Percentiles rank a stretch among this genome's conserved stretches.
phyloP scores from a whole-genome alignment of 2,888 invertebrate genomes.

The Papilio demoleus region DNA sequence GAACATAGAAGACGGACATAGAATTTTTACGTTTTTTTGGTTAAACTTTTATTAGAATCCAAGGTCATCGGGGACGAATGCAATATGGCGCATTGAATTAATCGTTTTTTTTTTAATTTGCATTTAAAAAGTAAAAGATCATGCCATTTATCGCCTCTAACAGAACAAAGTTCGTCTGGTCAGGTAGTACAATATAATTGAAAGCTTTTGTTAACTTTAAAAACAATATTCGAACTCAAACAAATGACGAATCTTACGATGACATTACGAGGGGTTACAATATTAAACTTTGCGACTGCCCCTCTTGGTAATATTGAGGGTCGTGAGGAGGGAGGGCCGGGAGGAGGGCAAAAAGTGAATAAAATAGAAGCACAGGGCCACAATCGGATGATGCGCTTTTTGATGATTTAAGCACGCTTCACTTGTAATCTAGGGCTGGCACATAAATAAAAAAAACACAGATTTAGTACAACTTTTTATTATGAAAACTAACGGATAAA shows the following conservation, averaged over 20 bases:
- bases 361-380: constrained; percentile 52
- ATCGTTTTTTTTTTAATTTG: too few species aligned
- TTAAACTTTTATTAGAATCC: too few species aligned
- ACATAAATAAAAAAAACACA: not conserved
- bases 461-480: not conserved
- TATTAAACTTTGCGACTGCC: constrained; percentile 40
- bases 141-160: too few species aligned
- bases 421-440: constrained; percentile 52
- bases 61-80: too few species aligned
- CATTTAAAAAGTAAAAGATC: too few species aligned
- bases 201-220: constrained; percentile 3
- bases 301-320: constrained; percentile 31
- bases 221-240: constrained; percentile 36
- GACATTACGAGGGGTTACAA: constrained; percentile 44
- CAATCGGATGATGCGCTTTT: constrained; percentile 77
- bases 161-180: too few species aligned
- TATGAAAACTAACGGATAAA: not conserved
- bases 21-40: too few species aligned
- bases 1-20: too few species aligned
- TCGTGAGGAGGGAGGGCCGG: constrained; percentile 39
- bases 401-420: constrained; percentile 55
- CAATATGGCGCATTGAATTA: too few species aligned
- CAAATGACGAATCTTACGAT: constrained; percentile 39
- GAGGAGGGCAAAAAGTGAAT: constrained; percentile 51
- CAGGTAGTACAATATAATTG: constrained; percentile 13